Evolutionary conservation across 2,888 invertebrate species (phyloP).

Genomic region (Drosophila hamatofila): DNA sequence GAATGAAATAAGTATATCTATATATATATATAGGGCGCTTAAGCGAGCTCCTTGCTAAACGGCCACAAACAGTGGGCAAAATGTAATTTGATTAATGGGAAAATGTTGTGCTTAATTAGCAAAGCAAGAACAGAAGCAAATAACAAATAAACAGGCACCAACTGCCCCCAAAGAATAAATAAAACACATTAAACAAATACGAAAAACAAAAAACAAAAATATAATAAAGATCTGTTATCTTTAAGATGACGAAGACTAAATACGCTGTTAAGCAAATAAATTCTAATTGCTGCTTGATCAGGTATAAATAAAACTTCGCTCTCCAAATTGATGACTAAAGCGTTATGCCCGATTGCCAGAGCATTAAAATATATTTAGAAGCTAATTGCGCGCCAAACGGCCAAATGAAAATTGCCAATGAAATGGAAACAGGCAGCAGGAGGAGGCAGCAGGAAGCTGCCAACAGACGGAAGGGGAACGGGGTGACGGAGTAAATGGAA

Average conservation of each 20-base stretch:
- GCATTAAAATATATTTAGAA: constrained; percentile 36
- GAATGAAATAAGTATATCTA: neutral
- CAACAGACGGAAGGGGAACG: neutral
- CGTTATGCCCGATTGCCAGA: neutral
- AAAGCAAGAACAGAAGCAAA: constrained; percentile 43
- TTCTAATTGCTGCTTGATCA: neutral
- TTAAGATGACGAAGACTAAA: neutral
- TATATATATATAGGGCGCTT: neutral
- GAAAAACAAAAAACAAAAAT: neutral
- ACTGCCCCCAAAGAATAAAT: constrained; percentile 12
- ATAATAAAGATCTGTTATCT: constrained; percentile 5
- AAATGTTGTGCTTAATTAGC: constrained; percentile 80
- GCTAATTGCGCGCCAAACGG: constrained; percentile 67
- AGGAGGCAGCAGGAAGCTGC: constrained; percentile 20
- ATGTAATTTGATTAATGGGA: constrained; percentile 81
- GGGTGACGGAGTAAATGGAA: constrained; percentile 18
- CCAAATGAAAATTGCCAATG: constrained; percentile 55
- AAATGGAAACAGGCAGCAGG: constrained; percentile 39
- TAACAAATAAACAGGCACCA: constrained; percentile 39
- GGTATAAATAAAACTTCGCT: no score
- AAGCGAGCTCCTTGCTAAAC: constrained; percentile 30
- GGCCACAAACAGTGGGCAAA: constrained; percentile 31
- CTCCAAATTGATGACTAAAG: neutral
- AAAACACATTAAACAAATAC: constrained; percentile 48
- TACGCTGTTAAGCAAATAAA: neutral